These are phyloP conservation scores for Drosophila infuscata DNA, from an alignment of 2,888 invertebrate species.

Conservation along the genomic window DNA sequence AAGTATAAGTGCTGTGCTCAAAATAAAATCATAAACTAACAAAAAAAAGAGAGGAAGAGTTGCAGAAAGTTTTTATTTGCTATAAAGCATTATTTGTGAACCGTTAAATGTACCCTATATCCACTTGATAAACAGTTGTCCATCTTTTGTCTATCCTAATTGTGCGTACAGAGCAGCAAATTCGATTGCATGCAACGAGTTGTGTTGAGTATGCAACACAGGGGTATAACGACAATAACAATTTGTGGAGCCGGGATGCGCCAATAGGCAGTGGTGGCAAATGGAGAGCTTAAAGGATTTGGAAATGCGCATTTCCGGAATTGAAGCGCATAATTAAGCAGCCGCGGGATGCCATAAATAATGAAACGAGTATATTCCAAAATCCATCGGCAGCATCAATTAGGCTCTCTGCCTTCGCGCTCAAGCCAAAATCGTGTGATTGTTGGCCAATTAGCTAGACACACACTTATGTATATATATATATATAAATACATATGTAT, in stretches of 20 bases:
- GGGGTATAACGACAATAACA: slow-evolving; percentile 7
- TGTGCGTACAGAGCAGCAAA: neutral
- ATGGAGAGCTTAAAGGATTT: slow-evolving; percentile 64
- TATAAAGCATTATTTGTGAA: no score
- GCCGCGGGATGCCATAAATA: slow-evolving; percentile 63
- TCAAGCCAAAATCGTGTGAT: slow-evolving; percentile 25
- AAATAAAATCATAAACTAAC: neutral
- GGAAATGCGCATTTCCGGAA: slow-evolving; percentile 60
- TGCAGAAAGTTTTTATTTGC: neutral
- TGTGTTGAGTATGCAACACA: neutral
- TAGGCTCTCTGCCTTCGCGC: slow-evolving; percentile 26
- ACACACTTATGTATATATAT: neutral
- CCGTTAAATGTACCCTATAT: neutral
- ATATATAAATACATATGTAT: neutral
- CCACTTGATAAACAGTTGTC: slow-evolving; percentile 1
- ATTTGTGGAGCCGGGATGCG: slow-evolving; percentile 12
- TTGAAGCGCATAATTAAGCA: slow-evolving; percentile 66
- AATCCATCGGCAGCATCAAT: slow-evolving; percentile 49
- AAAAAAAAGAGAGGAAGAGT: neutral
- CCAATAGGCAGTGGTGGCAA: slow-evolving; percentile 4
- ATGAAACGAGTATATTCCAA: slow-evolving; percentile 49
- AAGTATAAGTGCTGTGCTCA: neutral
- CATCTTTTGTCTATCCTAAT: neutral
- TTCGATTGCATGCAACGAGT: slow-evolving; percentile 3
- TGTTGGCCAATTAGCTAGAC: slow-evolving; percentile 39